These are phyloP conservation scores for Acronicta aceris DNA, from an alignment of 2,888 invertebrate species.

Conservation along the genomic window DNA sequence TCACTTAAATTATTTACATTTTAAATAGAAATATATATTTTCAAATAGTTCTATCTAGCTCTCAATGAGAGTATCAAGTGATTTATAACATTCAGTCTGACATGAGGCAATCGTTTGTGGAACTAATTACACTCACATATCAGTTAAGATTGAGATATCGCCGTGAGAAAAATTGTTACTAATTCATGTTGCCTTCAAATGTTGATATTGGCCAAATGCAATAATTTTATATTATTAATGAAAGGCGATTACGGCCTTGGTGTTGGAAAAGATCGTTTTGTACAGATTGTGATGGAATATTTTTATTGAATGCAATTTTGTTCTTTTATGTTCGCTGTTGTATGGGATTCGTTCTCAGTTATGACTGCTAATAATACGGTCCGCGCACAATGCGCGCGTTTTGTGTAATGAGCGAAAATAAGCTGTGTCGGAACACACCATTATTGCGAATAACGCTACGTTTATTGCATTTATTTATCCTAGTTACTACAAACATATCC, in stretches of 20 bases:
- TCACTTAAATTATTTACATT: slow-evolving; percentile 66
- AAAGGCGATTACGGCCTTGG: slow-evolving; percentile 60
- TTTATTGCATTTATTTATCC: slow-evolving; percentile 49
- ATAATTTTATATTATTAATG: slow-evolving; percentile 67
- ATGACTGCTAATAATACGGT: slow-evolving; percentile 68
- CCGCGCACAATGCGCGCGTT: slow-evolving; percentile 57
- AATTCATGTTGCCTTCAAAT: slow-evolving; percentile 67
- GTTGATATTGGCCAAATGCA: slow-evolving; percentile 67
- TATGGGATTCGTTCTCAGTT: slow-evolving; percentile 65
- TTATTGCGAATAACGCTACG: slow-evolving; percentile 31
- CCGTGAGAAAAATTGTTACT: slow-evolving; percentile 63
- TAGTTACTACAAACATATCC: slow-evolving; percentile 37
- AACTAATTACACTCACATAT: slow-evolving; percentile 71
- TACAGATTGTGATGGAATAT: slow-evolving; percentile 57
- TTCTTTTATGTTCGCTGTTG: slow-evolving; percentile 60
- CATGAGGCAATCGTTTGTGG: slow-evolving; percentile 45
- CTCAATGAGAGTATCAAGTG: slow-evolving; percentile 47
- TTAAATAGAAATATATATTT: slow-evolving; percentile 66
- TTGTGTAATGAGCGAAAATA: slow-evolving; percentile 65
- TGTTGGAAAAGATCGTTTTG: slow-evolving; percentile 54
- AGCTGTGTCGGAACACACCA: slow-evolving; percentile 35
- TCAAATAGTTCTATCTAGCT: slow-evolving; percentile 58
- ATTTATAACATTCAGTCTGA: slow-evolving; percentile 31
- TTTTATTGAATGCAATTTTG: slow-evolving; percentile 65
- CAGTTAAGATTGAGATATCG: slow-evolving; percentile 65